These are phyloP conservation scores for Spodoptera picta DNA, from an alignment of 2,888 invertebrate genomes.

Conservation along the genomic window DNA sequence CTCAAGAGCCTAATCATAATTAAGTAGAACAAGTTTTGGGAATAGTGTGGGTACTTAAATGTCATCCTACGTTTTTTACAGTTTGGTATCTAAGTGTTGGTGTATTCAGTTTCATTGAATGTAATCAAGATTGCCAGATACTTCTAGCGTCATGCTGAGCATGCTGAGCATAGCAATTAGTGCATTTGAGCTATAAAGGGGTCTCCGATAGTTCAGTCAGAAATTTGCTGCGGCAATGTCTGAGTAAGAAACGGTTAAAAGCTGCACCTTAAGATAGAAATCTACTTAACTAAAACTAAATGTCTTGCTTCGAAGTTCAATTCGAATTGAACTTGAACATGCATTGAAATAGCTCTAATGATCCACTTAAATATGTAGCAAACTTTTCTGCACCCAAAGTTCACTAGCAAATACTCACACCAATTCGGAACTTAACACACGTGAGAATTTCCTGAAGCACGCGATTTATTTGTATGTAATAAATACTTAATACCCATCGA, in stretches of 20 bases:
- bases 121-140: not conserved
- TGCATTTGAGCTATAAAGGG: not conserved
- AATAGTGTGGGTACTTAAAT: conserved; percentile 50
- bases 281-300: conserved; percentile 1
- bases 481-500: conserved; percentile 28
- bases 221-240: not conserved
- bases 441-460: too few relatives aligned
- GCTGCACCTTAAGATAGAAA: not conserved
- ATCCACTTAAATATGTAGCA: too few relatives aligned
- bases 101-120: not conserved
- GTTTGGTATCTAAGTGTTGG: conserved; percentile 20
- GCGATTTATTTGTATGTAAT: too few relatives aligned
- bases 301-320: not conserved
- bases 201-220: not conserved
- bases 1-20: conserved; percentile 70
- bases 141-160: not conserved
- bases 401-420: too few relatives aligned
- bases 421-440: too few relatives aligned
- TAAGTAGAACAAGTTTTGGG: conserved; percentile 45
- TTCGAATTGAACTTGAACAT: not conserved
- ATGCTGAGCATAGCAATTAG: not conserved
- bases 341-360: too few relatives aligned
- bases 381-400: too few relatives aligned
- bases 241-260: not conserved
- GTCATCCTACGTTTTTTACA: conserved; percentile 33